These are phyloP conservation scores for Hydropsyche betteni DNA, from an alignment of 2,888 invertebrate species.

Conservation along the genomic window DNA sequence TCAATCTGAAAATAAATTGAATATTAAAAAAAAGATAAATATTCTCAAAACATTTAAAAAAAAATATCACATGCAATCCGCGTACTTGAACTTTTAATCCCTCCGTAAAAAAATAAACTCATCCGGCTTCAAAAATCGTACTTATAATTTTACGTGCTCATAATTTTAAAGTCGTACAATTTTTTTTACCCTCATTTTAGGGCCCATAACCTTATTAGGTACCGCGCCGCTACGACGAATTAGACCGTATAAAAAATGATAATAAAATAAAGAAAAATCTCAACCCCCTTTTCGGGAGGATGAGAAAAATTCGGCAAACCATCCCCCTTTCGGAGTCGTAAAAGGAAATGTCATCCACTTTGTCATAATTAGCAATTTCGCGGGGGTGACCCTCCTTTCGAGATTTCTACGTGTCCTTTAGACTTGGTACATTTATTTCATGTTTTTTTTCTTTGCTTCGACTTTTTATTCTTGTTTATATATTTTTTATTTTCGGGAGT, in stretches of 20 bases:
- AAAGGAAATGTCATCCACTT: conserved; percentile 41
- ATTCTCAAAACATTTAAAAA: too few relatives aligned
- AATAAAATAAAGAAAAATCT: conserved; percentile 29
- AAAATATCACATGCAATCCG: too few relatives aligned
- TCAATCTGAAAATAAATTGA: too few relatives aligned
- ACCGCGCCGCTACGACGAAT: too few relatives aligned
- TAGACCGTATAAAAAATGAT: conserved; percentile 1
- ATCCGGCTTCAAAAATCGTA: too few relatives aligned
- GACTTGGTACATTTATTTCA: conserved; percentile 18
- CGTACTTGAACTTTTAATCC: too few relatives aligned
- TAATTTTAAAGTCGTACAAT: too few relatives aligned
- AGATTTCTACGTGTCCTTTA: neutral
- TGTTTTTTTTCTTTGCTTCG: conserved; percentile 10
- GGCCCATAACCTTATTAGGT: too few relatives aligned
- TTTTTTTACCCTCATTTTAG: too few relatives aligned
- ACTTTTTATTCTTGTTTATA: neutral
- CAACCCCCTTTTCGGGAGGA: neutral
- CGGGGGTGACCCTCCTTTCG: conserved; percentile 27
- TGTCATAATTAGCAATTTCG: conserved; percentile 41
- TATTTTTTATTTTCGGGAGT: neutral
- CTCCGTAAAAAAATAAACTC: too few relatives aligned
- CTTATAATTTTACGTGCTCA: too few relatives aligned
- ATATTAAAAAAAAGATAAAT: too few relatives aligned
- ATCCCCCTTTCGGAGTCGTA: conserved; percentile 19
- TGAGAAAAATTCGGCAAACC: neutral